These are phyloP conservation scores for Tachina grossa DNA, from an alignment of 2,888 invertebrate species.

Conservation along the genomic window DNA sequence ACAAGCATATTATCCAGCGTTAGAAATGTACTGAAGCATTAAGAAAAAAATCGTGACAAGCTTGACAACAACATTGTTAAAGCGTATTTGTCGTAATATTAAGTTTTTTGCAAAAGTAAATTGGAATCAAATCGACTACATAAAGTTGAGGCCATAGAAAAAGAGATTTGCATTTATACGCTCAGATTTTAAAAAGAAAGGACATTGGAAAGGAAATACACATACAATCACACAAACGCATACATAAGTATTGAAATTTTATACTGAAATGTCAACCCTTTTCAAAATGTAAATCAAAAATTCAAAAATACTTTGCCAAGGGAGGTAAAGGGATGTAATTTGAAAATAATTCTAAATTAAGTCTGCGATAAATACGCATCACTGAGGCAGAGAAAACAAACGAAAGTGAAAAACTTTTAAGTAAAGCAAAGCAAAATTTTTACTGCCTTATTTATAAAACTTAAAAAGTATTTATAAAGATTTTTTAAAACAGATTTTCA, in stretches of 20 bases:
- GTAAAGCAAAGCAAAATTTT: neutral
- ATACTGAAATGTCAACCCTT: slow-evolving; percentile 66
- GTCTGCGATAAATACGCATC: neutral
- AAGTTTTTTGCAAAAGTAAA: slow-evolving; percentile 57
- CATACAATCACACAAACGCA: slow-evolving; percentile 7
- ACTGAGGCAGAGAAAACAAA: neutral
- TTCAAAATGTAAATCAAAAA: slow-evolving; percentile 66
- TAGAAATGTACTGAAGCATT: slow-evolving; percentile 72
- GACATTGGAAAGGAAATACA: neutral
- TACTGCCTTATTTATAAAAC: too few relatives aligned
- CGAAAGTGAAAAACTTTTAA: neutral
- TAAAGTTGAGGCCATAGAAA: slow-evolving; percentile 43
- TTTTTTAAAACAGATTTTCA: too few relatives aligned
- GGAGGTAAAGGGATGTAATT: slow-evolving; percentile 1
- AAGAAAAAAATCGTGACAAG: slow-evolving; percentile 58
- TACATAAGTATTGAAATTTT: slow-evolving; percentile 12
- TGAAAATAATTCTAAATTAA: slow-evolving; percentile 24
- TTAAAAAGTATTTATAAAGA: too few relatives aligned
- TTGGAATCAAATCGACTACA: slow-evolving; percentile 71
- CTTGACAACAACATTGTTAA: slow-evolving; percentile 67
- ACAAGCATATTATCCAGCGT: slow-evolving; percentile 60
- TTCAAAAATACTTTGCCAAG: slow-evolving; percentile 14
- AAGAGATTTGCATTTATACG: slow-evolving; percentile 48
- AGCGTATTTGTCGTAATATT: slow-evolving; percentile 42
- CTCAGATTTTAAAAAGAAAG: slow-evolving; percentile 22